Evolutionary conservation across 2,797 vertebrate genomes (phyloP).

Genomic region (Sebastes taczanowskii): DNA sequence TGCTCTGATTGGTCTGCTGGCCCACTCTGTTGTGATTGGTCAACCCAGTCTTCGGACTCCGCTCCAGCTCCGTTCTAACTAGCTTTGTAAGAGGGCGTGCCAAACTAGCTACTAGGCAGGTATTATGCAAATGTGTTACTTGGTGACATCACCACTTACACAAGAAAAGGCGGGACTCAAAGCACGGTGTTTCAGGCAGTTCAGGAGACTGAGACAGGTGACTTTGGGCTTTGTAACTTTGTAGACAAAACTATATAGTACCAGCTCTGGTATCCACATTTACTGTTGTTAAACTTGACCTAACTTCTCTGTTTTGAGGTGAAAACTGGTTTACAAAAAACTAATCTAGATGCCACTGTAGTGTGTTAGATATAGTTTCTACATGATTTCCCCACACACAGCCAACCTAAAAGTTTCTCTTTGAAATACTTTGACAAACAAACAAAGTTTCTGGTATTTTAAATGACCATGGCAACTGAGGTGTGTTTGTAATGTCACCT

Average conservation of each 20-base stretch:
- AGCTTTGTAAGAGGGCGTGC: rapidly evolving
- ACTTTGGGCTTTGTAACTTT: background rate
- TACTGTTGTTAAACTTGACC: too few relatives aligned
- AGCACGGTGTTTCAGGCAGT: background rate
- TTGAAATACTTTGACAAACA: too few relatives aligned
- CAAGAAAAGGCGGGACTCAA: background rate
- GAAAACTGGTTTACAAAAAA: too few relatives aligned
- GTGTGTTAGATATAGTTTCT: too few relatives aligned
- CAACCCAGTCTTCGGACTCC: background rate
- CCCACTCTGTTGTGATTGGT: background rate
- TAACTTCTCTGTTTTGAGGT: too few relatives aligned
- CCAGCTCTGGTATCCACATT: too few relatives aligned
- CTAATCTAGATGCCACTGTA: too few relatives aligned
- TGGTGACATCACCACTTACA: background rate
- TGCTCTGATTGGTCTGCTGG: too few relatives aligned
- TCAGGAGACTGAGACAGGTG: too few relatives aligned
- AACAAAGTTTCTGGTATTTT: background rate
- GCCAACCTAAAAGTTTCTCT: background rate
- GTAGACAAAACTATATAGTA: background rate
- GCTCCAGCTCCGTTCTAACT: background rate
- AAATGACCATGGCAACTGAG: background rate
- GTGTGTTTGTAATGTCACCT: background rate
- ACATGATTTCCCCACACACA: background rate
- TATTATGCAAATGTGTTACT: background rate
- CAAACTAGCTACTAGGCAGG: background rate